Conservation (phyloP, 2,113 vertebrate species). For the Notothenia rossii region DNA sequence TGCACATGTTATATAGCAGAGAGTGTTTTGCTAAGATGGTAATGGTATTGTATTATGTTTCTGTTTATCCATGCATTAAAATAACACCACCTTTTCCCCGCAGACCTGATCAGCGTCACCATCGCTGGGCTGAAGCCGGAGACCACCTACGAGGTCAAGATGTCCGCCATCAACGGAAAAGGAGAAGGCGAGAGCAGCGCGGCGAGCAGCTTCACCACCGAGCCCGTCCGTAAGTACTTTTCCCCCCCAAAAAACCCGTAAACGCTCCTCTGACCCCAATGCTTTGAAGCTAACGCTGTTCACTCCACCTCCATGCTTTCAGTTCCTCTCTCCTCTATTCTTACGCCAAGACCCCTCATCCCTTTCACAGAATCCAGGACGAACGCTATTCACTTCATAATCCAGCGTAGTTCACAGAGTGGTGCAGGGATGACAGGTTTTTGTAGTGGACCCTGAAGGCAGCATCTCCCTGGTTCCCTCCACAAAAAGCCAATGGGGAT, state of each 20-base stretch:
- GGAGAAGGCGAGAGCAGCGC: constrained; percentile 91
- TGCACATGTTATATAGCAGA: too few species aligned
- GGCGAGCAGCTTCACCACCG: constrained; percentile 88
- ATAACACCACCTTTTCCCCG: constrained; percentile 4
- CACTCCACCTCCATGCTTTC: constrained; percentile 42
- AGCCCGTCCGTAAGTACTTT: constrained; percentile 95
- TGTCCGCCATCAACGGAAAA: constrained; percentile 96
- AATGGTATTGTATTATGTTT: background rate
- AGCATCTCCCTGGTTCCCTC: too few species aligned
- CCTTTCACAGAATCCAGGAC: constrained; percentile 18
- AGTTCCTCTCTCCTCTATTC: constrained; percentile 34
- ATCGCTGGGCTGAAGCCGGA: constrained; percentile 92
- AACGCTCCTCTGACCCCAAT: constrained; percentile 30
- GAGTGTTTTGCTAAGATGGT: too few species aligned
- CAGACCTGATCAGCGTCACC: constrained; percentile 84
- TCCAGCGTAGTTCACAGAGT: constrained; percentile 1
- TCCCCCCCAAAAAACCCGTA: background rate
- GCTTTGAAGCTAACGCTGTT: constrained; percentile 47
- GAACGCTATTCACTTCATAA: constrained; percentile 16
- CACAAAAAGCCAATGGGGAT: too few species aligned
- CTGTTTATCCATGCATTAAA: too few species aligned
- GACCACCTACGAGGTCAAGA: constrained; percentile 89
- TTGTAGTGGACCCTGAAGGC: too few species aligned
- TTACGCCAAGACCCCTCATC: constrained; percentile 37
- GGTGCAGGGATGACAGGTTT: too few species aligned